Evolutionary conservation across 2,797 vertebrate genomes (phyloP), one percentile per base, ranked within the genome.

Genomic region (Semotilus atromaculatus): DNA sequence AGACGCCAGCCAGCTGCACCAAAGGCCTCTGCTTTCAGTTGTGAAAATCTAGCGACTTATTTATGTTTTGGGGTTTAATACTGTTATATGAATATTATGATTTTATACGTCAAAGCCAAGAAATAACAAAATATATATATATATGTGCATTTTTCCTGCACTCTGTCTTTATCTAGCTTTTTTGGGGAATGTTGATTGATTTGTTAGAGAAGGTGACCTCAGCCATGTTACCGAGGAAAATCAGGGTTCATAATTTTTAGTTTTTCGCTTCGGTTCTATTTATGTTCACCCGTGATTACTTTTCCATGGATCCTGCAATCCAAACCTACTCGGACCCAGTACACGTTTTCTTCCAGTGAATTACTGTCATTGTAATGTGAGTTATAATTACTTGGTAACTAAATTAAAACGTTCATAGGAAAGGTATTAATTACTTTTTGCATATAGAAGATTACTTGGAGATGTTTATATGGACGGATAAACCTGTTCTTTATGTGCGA

Each of bases 21-120:
- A 95, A 96, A 96, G 96, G 94, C 93, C 92, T 90, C 84, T 91
- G 94, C 96, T 97, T 97, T 92, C 94, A 94, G 92, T 95, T 90
- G 83, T 89, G 83, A 84, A 90, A 90, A 89, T 92, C 90, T 86
- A 92, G 90, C 89, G 85, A 92, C 90, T 94, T 94, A 95, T 94
- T 91, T 89, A 94, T 92, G 94, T 94, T 95, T 93, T 89, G 80
- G 89, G 89, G 90, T 93, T 94, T 94, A 94, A 95, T 95, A 93
- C 88, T 90, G 87, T 93, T 93, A 89, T 93, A 94, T 91, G 88
- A 93, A 94, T 93, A 93, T 93, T 94, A 89, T 87, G 91, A 94
- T 95, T 94, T 94, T 94, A 93, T 94, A 93, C 90, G 43, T 91
- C 88, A 86, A 94, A 91, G 91, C 93, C 92, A 94, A 94, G 88